Percentiles rank a stretch among this genome's conserved stretches.
Conservation (phyloP, 2,888 invertebrate genomes). For the Pachydiplax longipennis region DNA sequence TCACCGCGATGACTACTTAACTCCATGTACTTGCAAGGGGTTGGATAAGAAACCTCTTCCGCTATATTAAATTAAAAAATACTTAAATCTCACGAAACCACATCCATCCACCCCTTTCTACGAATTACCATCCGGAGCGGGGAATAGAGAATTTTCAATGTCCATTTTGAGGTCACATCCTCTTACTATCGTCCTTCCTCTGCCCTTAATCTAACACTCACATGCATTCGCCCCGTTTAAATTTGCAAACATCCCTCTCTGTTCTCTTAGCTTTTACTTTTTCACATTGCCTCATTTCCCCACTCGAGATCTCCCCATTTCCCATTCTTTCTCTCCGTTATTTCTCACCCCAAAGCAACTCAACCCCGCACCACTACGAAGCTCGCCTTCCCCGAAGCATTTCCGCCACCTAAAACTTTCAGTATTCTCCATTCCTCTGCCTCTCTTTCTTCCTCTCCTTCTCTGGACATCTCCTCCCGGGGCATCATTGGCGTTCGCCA, state of each 20-base stretch:
- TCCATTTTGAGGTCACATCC: not conserved
- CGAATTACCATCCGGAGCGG: not conserved
- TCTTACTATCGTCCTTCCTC: not conserved
- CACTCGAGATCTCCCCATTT: not conserved
- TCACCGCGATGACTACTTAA: too few relatives aligned
- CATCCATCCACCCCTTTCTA: not conserved
- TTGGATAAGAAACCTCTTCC: too few relatives aligned
- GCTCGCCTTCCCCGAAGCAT: constrained; percentile 4
- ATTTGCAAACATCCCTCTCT: not conserved
- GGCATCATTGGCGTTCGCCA: not conserved
- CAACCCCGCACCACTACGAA: too few relatives aligned
- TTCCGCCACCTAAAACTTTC: constrained; percentile 38
- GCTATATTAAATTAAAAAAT: too few relatives aligned
- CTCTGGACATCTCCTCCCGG: not conserved
- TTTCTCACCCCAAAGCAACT: not conserved
- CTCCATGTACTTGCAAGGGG: too few relatives aligned
- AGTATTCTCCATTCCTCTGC: not conserved
- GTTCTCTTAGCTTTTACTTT: not conserved
- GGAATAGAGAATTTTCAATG: not conserved
- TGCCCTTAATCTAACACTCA: not conserved
- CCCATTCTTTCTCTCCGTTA: not conserved
- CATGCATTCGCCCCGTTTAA: not conserved
- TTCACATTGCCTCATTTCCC: not conserved
- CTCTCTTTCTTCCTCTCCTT: not conserved
- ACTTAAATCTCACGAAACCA: too few relatives aligned